Evolutionary conservation across 2,113 vertebrate genomes (phyloP).

Genomic region (Catharus minimus): DNA sequence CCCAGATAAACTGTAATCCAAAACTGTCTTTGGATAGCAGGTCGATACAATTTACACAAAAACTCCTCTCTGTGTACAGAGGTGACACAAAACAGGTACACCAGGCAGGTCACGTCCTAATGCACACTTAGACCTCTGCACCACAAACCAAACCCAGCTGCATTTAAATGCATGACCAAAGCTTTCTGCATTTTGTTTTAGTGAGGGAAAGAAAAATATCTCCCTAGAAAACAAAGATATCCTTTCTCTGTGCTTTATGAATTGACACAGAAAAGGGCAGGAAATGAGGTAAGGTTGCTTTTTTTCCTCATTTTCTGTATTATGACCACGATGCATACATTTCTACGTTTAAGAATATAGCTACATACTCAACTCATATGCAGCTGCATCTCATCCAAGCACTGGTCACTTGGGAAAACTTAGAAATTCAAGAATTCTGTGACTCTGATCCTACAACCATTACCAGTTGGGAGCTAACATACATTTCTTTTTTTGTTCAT

Average conservation of each 20-base stretch:
- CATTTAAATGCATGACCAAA: background rate
- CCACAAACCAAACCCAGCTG: conserved; percentile 31
- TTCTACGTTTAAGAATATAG: background rate
- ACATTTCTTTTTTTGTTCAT: conserved; percentile 51
- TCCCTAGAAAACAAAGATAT: conserved; percentile 2
- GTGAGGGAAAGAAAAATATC: background rate
- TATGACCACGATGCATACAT: background rate
- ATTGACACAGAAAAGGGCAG: conserved; percentile 10
- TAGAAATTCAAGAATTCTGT: conserved; percentile 42
- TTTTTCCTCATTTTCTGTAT: background rate
- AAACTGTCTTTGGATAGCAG: conserved; percentile 1
- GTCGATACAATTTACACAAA: background rate
- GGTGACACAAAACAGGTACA: conserved; percentile 39
- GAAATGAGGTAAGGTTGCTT: conserved; percentile 24
- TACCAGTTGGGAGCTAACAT: conserved; percentile 62
- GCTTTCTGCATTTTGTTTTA: background rate
- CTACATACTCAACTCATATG: background rate
- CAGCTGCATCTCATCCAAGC: conserved; percentile 1
- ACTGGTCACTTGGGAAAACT: conserved; percentile 30
- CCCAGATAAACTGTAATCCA: conserved; percentile 6
- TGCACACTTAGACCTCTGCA: background rate
- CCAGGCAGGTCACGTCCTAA: background rate
- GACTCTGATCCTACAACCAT: conserved; percentile 19
- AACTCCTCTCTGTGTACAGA: background rate
- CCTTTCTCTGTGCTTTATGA: conserved; percentile 11